Evolutionary conservation across 53 echinoderm and acorn worm species (phyloP), one percentile per base, ranked within the genome.

Genomic region (Echinarachnius parma): DNA sequence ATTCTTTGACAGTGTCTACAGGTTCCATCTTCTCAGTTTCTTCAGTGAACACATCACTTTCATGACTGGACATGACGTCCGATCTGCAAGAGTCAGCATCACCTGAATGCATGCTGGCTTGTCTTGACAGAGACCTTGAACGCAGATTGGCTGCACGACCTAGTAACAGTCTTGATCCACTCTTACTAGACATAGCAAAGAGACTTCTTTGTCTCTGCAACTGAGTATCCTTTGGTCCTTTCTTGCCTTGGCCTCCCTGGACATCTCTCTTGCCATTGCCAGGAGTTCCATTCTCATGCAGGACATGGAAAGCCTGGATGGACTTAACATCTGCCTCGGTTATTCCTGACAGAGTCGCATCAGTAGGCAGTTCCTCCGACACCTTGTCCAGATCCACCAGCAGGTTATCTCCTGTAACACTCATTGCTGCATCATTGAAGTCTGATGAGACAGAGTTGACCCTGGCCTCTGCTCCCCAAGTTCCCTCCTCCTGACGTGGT

Each of bases 341-440:
- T 28, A 72, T 72, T 27, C 57, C 74, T 56, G 74, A 22, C 0
- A 72, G 37, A 20, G 55, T 26, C 15, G 56, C n/a, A 35, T 72
- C 57, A 21, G 74, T 25, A 9, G 55, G 55, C 4, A 72, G 35
- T 35, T 72, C 74, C 37, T 72, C 74, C n/a, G 74, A 72, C 3
- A 72, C 74, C 8, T 57, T 54, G 44, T 56, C 74, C 24, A 72
- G 57, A 57, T 72, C 74, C 5, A 72, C 39, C 15, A 72, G 57
- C 27, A 72, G 74, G 54, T 72, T 72, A 29, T 72, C 74, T 14
- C 74, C 74, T 23, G 74, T 72, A 8, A 72, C 57, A 28, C 74
- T 72, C 74, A 72, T 72, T 25, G 42, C 56, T 15, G 74, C 74
- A 72, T 72, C 74, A 56, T 57, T 72, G 55, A 72, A 72, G 28